Evolutionary conservation across 2,888 invertebrate species (phyloP).

Genomic region (Drosophila suboccidentalis): DNA sequence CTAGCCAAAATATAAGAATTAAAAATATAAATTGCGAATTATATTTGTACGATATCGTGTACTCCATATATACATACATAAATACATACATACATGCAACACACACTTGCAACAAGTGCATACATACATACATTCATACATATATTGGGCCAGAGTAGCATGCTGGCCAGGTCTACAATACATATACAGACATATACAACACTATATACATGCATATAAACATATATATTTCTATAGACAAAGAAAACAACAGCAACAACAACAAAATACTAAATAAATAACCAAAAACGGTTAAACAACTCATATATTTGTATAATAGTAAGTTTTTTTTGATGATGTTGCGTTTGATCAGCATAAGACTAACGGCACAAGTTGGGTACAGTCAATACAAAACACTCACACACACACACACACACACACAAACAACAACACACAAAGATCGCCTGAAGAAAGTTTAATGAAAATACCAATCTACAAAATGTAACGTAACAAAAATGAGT

Average conservation of each 20-base stretch:
- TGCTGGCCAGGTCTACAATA: constrained; percentile 47
- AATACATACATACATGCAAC: constrained; percentile 10
- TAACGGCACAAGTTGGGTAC: constrained; percentile 31
- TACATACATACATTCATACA: constrained; percentile 44
- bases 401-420: constrained; percentile 15
- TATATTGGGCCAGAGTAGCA: constrained; percentile 42
- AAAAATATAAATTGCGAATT: constrained; percentile 30
- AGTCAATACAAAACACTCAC: constrained; percentile 36
- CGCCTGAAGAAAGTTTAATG: constrained; percentile 23
- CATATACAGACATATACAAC: constrained; percentile 49
- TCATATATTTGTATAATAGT: constrained; percentile 56
- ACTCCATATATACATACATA: constrained; percentile 7
- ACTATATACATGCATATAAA: constrained; percentile 33
- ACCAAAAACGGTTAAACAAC: constrained; percentile 7
- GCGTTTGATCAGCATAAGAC: constrained; percentile 18
- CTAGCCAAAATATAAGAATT: constrained; percentile 32
- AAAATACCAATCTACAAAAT: constrained; percentile 45
- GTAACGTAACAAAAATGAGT: constrained; percentile 30
- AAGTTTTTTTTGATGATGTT: constrained; percentile 26
- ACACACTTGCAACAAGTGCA: constrained; percentile 3
- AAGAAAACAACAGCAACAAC: constrained; percentile 23
- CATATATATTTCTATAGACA: constrained; percentile 55
- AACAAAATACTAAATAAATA: constrained; percentile 12
- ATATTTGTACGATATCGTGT: constrained; percentile 25
- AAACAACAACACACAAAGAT: constrained; percentile 21